Percentiles rank a stretch among this genome's conserved stretches.
phyloP scores from a whole-genome alignment of 2,888 invertebrate species.

The Alcis repandata region DNA sequence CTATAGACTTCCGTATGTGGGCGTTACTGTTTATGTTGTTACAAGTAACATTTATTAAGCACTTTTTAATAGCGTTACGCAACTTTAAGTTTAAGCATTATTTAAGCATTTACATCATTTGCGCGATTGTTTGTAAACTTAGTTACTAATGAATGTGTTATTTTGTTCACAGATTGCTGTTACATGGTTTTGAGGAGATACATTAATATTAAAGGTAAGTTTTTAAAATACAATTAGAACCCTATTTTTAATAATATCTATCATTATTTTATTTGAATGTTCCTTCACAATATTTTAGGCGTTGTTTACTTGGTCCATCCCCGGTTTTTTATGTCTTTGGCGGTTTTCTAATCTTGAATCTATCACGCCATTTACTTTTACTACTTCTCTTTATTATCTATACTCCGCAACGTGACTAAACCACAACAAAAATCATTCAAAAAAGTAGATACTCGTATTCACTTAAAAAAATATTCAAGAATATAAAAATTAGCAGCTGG shows the following conservation, averaged over 20 bases:
- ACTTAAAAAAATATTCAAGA: neutral
- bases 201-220: conserved; percentile 63
- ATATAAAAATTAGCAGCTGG: conserved; percentile 3
- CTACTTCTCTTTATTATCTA: too few species aligned
- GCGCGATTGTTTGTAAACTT: conserved; percentile 31
- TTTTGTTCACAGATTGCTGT: conserved; percentile 61
- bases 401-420: too few species aligned
- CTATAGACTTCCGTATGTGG: conserved; percentile 56
- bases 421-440: neutral
- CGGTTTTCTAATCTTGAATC: too few species aligned
- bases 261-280: too few species aligned
- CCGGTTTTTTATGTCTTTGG: too few species aligned
- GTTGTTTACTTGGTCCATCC: too few species aligned
- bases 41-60: conserved; percentile 40
- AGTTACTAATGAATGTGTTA: conserved; percentile 35
- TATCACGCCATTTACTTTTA: too few species aligned
- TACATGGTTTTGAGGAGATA: conserved; percentile 53
- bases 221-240: neutral
- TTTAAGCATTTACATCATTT: conserved; percentile 21
- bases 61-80: conserved; percentile 47
- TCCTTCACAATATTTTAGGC: too few species aligned
- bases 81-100: conserved; percentile 20
- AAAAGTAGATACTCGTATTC: too few species aligned
- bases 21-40: conserved; percentile 57
- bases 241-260: neutral